These are phyloP conservation scores for Tetramorium alpestre DNA, from an alignment of 1,140 invertebrate genomes.

Conservation along the genomic window DNA sequence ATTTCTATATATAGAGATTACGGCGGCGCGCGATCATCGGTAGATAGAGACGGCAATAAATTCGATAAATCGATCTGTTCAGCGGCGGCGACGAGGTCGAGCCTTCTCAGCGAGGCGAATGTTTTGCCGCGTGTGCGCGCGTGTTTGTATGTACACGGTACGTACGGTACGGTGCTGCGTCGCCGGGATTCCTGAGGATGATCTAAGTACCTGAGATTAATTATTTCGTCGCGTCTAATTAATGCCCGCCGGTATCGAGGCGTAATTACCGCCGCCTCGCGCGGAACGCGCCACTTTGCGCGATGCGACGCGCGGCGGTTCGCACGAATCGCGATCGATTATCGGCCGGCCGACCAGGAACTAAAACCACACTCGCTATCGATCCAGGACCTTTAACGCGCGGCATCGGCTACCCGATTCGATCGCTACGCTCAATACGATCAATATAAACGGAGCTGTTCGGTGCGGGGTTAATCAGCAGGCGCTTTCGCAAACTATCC, in stretches of 20 bases:
- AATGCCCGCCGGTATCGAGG: conserved; percentile 67
- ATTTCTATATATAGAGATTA: conserved; percentile 77
- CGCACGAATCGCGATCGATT: conserved; percentile 64
- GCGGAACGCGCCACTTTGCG: conserved; percentile 39
- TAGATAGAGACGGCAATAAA: conserved; percentile 70
- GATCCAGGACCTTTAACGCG: neutral
- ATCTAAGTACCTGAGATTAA: conserved; percentile 77
- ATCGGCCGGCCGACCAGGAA: conserved; percentile 23
- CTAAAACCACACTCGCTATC: neutral
- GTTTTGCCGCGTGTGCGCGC: neutral
- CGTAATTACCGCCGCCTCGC: conserved; percentile 63
- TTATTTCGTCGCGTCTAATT: conserved; percentile 79
- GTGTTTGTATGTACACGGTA: neutral
- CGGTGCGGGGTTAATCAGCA: conserved; percentile 14
- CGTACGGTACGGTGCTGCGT: conserved; percentile 3
- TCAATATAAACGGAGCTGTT: neutral
- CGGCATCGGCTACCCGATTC: neutral
- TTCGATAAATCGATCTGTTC: conserved; percentile 76
- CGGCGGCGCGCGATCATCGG: conserved; percentile 52
- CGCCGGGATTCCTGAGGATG: conserved; percentile 71
- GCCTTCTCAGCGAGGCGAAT: conserved; percentile 37
- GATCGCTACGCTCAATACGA: neutral
- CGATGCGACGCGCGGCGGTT: neutral
- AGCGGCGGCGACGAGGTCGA: conserved; percentile 54
- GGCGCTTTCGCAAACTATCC: conserved; percentile 9